A percentile compares a stretch with the other conserved stretches of the same genome.
These are phyloP conservation scores for Rhabdornis inornatus DNA, from an alignment of 2,113 vertebrate genomes.

Conservation along the genomic window DNA sequence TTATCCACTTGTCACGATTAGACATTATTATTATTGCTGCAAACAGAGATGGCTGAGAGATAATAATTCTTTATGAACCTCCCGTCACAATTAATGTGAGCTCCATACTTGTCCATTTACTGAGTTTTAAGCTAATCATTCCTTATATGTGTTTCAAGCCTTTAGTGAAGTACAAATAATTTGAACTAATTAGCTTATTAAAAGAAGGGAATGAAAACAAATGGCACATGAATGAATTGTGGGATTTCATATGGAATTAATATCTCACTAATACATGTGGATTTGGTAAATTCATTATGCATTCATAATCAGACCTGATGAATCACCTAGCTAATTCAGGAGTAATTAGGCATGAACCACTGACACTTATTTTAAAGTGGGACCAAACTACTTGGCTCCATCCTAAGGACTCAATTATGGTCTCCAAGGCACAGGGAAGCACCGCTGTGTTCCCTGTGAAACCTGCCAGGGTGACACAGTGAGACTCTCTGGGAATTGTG, in stretches of 20 bases:
- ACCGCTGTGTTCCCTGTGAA: background rate
- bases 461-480: background rate
- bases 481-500: background rate
- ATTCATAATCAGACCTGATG: conserved; percentile 78
- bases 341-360: conserved; percentile 77
- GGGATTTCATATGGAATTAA: conserved; percentile 75
- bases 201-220: conserved; percentile 77
- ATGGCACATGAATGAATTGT: conserved; percentile 78
- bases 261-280: conserved; percentile 72
- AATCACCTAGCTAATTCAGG: conserved; percentile 76
- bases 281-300: conserved; percentile 78
- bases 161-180: conserved; percentile 80
- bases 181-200: conserved; percentile 81
- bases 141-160: conserved; percentile 74
- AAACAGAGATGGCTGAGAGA: conserved; percentile 73
- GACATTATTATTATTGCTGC: conserved; percentile 68
- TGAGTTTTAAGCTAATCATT: conserved; percentile 74
- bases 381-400: conserved; percentile 60
- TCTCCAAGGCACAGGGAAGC: background rate
- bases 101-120: conserved; percentile 64
- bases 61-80: conserved; percentile 73
- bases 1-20: conserved; percentile 72
- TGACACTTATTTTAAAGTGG: conserved; percentile 71
- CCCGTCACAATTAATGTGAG: conserved; percentile 70
- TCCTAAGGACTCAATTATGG: conserved; percentile 36